These are phyloP conservation scores for Gymnodraco acuticeps DNA, from an alignment of 2,797 vertebrate genomes.

Conservation along the genomic window DNA sequence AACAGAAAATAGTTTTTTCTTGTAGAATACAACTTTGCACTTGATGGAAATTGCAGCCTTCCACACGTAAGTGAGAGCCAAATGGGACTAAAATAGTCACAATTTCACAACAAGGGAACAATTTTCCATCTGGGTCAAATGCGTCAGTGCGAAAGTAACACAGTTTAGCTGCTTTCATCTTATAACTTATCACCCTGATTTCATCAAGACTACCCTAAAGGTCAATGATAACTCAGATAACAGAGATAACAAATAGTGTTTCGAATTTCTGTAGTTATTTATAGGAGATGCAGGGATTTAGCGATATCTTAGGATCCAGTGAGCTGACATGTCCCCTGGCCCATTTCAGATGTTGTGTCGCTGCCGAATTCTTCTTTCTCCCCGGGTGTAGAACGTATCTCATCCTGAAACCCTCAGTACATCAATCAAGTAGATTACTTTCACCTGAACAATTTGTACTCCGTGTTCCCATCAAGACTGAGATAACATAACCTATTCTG, in stretches of 20 bases:
- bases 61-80: not conserved
- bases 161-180: slow-evolving; percentile 22
- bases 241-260: not conserved
- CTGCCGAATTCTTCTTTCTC: slow-evolving; percentile 37
- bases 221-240: slow-evolving; percentile 12
- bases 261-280: not conserved
- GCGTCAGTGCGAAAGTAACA: not conserved
- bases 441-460: slow-evolving; percentile 70
- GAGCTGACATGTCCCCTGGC: slow-evolving; percentile 24
- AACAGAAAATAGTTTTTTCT: slow-evolving; percentile 26
- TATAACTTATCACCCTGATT: slow-evolving; percentile 31
- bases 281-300: slow-evolving; percentile 9
- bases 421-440: slow-evolving; percentile 67
- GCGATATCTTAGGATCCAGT: slow-evolving; percentile 12
- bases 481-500: slow-evolving; percentile 60
- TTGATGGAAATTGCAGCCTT: not conserved
- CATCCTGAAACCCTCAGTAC: slow-evolving; percentile 47
- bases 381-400: slow-evolving; percentile 27
- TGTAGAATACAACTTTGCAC: slow-evolving; percentile 5
- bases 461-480: slow-evolving; percentile 54
- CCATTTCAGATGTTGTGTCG: slow-evolving; percentile 22
- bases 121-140: not conserved
- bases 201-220: slow-evolving; percentile 17
- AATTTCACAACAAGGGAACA: not conserved
- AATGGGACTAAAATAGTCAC: not conserved